Conservation (phyloP, 1,140 invertebrate species). For the Drosophila ercepeae region DNA sequence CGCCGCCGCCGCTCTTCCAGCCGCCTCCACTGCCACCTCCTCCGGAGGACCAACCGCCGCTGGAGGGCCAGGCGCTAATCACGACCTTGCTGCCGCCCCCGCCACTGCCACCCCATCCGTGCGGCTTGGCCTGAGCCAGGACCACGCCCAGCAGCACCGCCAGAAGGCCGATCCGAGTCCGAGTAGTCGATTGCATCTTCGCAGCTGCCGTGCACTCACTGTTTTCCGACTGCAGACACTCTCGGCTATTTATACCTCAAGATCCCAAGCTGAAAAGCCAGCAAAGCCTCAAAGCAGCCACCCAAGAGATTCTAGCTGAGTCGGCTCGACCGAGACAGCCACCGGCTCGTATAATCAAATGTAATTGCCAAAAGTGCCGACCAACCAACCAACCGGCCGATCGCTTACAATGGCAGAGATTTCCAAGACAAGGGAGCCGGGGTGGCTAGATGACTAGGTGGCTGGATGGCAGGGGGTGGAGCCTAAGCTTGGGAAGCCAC, state of each 20-base stretch:
- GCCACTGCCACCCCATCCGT: conserved; percentile 43
- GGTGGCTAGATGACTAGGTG: background rate
- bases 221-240: conserved; percentile 62
- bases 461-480: background rate
- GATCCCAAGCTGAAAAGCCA: background rate
- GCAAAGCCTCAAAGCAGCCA: too few species aligned
- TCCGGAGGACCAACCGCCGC: conserved; percentile 5
- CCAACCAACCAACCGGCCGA: too few species aligned
- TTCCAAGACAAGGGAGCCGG: background rate
- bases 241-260: conserved; percentile 64
- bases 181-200: conserved; percentile 62
- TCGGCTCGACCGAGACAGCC: conserved; percentile 1
- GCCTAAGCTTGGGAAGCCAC: conserved; percentile 4
- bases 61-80: conserved; percentile 1
- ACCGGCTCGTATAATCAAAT: conserved; percentile 66
- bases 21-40: conserved; percentile 24
- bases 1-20: conserved; percentile 37
- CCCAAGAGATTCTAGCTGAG: conserved; percentile 35
- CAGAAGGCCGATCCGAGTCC: conserved; percentile 42
- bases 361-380: conserved; percentile 72
- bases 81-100: conserved; percentile 11
- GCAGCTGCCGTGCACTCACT: conserved; percentile 72
- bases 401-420: conserved; percentile 36
- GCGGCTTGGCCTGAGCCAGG: conserved; percentile 47
- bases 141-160: conserved; percentile 36